Evolutionary conservation across 2,797 vertebrate species (phyloP), one percentile per base, ranked within the genome.

Genomic region (Myripristis jacobus): DNA sequence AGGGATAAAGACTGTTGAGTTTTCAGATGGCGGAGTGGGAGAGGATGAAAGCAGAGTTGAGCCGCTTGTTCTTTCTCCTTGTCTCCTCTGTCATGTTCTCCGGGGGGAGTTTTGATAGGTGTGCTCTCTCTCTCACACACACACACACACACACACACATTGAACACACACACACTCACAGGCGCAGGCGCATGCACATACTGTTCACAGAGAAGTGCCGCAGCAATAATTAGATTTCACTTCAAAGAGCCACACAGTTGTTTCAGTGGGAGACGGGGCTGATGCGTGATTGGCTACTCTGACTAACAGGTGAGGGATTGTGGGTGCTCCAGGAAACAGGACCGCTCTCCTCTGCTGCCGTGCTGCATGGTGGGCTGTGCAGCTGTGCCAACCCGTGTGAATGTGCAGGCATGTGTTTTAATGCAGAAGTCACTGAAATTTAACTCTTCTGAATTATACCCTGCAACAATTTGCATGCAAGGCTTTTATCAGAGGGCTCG

Each of bases 181-280:
- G 60, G 58, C 66, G 38, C 1, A 41, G 22, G 34, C 24, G 64
- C 58, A 25, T 19, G 52, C 68, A 15, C n/a, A 52, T 27, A 62
- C 29, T 21, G 22, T 71, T 70, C 19, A 16, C 1, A 6, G 27
- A 71, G 68, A 70, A 72, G 68, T 43, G 75, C 64, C 0, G 68
- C 75, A 60, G 83, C 68, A 85, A 79, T 91, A 91, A 91, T 91
- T 87, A 79, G 72, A 87, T 87, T 91, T 86, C 72, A 90, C 91
- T 88, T 91, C 88, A 92, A 92, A 92, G 85, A 83, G 43, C 10
- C 24, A 16, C 15, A 64, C 63, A 15, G 74, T 77, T 70, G 77
- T 82, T 87, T 88, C 80, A 6, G 74, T 66, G 69, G 82, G 81
- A 78, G 75, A 52, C 5, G 1, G 44, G 41, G 64, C 65, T 31